Evolutionary conservation across 2,113 vertebrate species (phyloP), one percentile per base, ranked within the genome.

Genomic region (Morone saxatilis): DNA sequence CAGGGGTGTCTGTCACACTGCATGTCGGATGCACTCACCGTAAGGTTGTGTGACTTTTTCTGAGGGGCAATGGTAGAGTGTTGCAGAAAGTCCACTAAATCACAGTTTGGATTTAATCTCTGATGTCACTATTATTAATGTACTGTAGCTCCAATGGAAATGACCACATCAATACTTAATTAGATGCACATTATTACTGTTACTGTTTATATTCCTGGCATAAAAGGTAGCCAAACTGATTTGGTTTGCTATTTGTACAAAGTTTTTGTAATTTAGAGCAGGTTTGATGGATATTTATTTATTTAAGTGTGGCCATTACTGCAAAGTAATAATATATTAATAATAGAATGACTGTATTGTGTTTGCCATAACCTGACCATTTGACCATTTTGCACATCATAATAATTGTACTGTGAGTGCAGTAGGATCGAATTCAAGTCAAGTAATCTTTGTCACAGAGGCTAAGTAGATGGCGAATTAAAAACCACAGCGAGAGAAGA

Each of bases 381-480:
- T 50, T 41, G 41, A 25, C 72, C 36, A 51, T 59, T 83, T 36
- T 72, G 63, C 76, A 51, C 14, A 53, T n/a, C 36, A 70, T 43
- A 40, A 59, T 66, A 60, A 57, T 78, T 40, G 51, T 12, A 72
- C 63, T 60, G n/a, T 47, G 60, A 83, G 86, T 81, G 60, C 74
- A 72, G 67, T 3, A 3, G 48, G 69, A 88, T 67, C 76, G 57
- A 82, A 87, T 80, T 82, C 62, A 82, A 74, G 78, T 73, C 40
- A 36, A 69, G 79, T 82, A 79, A 88, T 92, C 72, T 84, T 66
- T 84, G 79, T 90, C 84, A 86, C 65, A 54, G 82, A 67, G 66
- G 67, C 87, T 87, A 77, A 91, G 89, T 54, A 83, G 85, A 88
- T 38, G 11, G 70, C 6, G 50, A 84, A 92, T 86, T 82, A 86